phyloP scores from a whole-genome alignment of 2,888 invertebrate genomes.

The Scaptomyza cyrtandrae region DNA sequence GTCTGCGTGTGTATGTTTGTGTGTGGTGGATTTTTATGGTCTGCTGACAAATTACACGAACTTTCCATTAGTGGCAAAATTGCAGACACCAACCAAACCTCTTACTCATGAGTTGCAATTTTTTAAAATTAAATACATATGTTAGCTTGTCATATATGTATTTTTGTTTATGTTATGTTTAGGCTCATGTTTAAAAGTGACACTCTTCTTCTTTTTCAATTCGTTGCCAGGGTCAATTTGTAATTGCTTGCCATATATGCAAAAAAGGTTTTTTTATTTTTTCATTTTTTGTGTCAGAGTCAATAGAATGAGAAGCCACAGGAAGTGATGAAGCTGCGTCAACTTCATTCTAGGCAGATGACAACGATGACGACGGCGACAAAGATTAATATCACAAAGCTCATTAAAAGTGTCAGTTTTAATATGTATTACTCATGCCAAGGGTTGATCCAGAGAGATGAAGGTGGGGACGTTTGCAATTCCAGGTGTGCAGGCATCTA shows the following conservation, averaged over 20 bases:
- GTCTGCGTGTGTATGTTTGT: too few relatives aligned
- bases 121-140: constrained; percentile 15
- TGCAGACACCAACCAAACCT: constrained; percentile 5
- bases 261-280: background rate
- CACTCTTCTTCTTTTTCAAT: background rate
- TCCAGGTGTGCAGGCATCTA: constrained; percentile 34
- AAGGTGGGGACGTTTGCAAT: background rate
- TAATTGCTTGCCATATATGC: constrained; percentile 48
- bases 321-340: constrained; percentile 46
- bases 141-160: constrained; percentile 8
- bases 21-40: constrained; percentile 62
- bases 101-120: constrained; percentile 40
- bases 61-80: constrained; percentile 69
- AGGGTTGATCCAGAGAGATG: background rate
- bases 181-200: constrained; percentile 4
- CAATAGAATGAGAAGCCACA: constrained; percentile 45
- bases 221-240: constrained; percentile 46
- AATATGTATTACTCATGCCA: constrained; percentile 43
- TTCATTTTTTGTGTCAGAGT: constrained; percentile 33
- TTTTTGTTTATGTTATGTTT: background rate
- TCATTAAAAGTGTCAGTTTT: constrained; percentile 79
- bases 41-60: constrained; percentile 75
- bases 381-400: constrained; percentile 78
- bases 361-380: constrained; percentile 48
- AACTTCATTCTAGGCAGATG: constrained; percentile 37